A percentile compares a stretch with the other conserved stretches of the same genome.
phyloP scores from a whole-genome alignment of 2,797 vertebrate genomes.

The Labeo calbasu region DNA sequence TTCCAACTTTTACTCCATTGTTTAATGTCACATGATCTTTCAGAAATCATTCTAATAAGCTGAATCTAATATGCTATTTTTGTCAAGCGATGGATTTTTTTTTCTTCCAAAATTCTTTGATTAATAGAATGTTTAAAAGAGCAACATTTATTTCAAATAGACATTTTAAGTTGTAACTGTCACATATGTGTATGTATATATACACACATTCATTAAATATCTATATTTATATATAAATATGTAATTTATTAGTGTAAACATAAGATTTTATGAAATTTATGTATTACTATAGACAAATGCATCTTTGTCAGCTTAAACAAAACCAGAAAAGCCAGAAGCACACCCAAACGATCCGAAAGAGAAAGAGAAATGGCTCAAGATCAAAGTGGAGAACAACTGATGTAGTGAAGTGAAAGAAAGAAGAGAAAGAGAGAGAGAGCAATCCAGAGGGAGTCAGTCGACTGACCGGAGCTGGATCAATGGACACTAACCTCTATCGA shows the following conservation, averaged over 20 bases:
- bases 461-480: slow-evolving; percentile 81
- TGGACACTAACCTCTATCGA: slow-evolving; percentile 87
- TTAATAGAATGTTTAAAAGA: background rate
- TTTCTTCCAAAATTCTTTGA: background rate
- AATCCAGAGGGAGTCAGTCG: slow-evolving; percentile 79
- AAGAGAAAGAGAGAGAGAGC: slow-evolving; percentile 48
- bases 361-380: slow-evolving; percentile 49
- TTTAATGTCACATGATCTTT: background rate
- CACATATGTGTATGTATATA: too few relatives aligned
- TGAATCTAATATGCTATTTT: background rate
- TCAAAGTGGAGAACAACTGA: slow-evolving; percentile 55
- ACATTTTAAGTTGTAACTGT: background rate
- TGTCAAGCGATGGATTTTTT: background rate
- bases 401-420: slow-evolving; percentile 62
- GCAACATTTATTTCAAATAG: background rate
- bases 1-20: background rate
- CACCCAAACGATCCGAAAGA: slow-evolving; percentile 49
- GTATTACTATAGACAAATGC: background rate
- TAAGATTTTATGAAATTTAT: background rate
- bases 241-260: background rate
- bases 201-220: background rate
- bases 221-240: slow-evolving; percentile 2
- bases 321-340: slow-evolving; percentile 33
- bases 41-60: background rate
- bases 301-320: background rate